A percentile compares a stretch with the other conserved stretches of the same genome.
Evolutionary conservation across 2,888 invertebrate species (phyloP).

Genomic region (Oasisia sp.): DNA sequence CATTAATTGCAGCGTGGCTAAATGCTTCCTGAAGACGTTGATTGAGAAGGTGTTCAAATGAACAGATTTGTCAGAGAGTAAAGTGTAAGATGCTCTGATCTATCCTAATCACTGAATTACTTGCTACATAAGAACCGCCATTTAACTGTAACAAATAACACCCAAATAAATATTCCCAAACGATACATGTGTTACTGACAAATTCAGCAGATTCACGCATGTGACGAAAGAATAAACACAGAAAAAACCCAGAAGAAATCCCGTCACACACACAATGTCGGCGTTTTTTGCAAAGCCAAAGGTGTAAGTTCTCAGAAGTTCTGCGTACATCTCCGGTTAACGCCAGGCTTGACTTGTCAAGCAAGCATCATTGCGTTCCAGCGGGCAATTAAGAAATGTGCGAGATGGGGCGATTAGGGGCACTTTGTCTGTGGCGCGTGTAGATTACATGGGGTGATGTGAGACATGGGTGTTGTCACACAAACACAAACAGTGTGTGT

Average conservation of each 20-base stretch:
- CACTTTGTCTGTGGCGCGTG: not conserved
- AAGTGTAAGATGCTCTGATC: no score
- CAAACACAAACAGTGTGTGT: not conserved
- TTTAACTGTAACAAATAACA: not conserved
- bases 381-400: not conserved
- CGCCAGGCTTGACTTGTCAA: conserved; percentile 7
- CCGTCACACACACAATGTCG: not conserved
- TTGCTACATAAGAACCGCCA: no score
- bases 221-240: not conserved
- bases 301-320: not conserved
- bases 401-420: not conserved
- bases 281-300: not conserved
- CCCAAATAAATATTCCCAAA: not conserved
- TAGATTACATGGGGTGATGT: not conserved
- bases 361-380: not conserved
- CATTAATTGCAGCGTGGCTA: no score
- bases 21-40: no score
- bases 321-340: not conserved
- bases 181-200: not conserved
- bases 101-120: no score
- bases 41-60: no score
- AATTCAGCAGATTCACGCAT: not conserved
- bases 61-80: no score
- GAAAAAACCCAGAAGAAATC: not conserved
- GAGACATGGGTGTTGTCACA: not conserved